Evolutionary conservation across 2,797 vertebrate genomes (phyloP), one percentile per base, ranked within the genome.

Genomic region (Odontamblyopus lacepedii): DNA sequence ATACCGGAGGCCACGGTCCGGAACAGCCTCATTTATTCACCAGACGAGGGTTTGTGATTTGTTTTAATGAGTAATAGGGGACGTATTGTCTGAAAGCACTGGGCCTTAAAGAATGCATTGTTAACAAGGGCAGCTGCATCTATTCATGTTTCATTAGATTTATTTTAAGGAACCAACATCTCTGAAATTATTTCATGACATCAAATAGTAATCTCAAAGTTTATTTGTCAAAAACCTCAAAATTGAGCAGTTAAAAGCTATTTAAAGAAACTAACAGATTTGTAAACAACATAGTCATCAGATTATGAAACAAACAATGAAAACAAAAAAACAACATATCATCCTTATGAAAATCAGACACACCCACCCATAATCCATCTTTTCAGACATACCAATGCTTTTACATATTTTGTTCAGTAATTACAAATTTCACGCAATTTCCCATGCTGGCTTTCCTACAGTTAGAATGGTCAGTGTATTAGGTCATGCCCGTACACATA

Each of bases 21-120:
- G 82, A 83, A 83, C 67, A 71, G 71, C 72, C 57, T 64, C 72
- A 67, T 74, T 79, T 77, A 85, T 77, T 86, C 83, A 81, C 66
- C 66, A 78, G 69, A 67, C 82, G 0, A 26, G 53, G 61, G 80
- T 76, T 64, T 72, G 50, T 79, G 70, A 62, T 73, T 76, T 50
- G 11, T 71, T 74, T 73, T 78, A 69, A 79, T 62, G 76, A 73
- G 81, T 55, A 79, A 65, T 62, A 38, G 35, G 56, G 67, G 78
- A 53, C 35, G n/a, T 76, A 75, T 71, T 87, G 84, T 87, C 67
- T 83, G 26, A 60, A 19, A 13, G 77, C 75, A 79, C 77, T 35
- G 53, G 57, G 6, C 76, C 5, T 65, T 75, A 67, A 59, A 71
- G 70, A 35, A 77, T 74, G 59, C 67, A 23, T 27, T 77, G 78